Base-by-base conservation (phyloP, 2,888 invertebrate species). In the Leptodirus hochenwartii region DNA sequence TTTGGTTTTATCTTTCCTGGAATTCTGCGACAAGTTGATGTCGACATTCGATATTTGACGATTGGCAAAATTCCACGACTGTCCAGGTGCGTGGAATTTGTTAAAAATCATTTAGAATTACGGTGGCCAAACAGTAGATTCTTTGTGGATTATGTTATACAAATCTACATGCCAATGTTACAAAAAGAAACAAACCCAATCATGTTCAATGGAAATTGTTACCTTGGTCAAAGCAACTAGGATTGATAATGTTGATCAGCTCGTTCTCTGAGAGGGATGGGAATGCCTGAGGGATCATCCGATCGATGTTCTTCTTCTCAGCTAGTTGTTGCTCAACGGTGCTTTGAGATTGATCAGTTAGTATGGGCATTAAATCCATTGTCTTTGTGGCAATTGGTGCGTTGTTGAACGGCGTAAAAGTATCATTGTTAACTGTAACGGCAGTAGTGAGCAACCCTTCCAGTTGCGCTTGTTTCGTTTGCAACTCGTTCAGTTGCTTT, bases 211-310 rank as follows among this genome's bases (percentile, higher is more conserved):
- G 38, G 32, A 39, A 41, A 38, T 37, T 44, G 42, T 54, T 63
- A 75, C 74, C 69, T 64, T 74, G 77, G 58, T 84, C 85, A 54
- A 87, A 85, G 53, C 81, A 80, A 62, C 76, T 79, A 29, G 85
- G 80, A 61, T 85, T 84, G 42, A 87, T 85, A 57, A 82, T 81
- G 52, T 77, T 82, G 42, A 87, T 68, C 42, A 87, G 64, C 58
- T 87, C 85, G 54, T 77, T 78, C 53, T 85, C 85, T 38, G 80
- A 80, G 74, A 87, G 80, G 44, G 76, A 71, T 6, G 79, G 76
- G 41, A 85, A 64, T 26, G 78, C 70, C 47, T 76, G 75, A 30
- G 62, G 76, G 56, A 67, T 66, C 62, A 69, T 69, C 22, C 42
- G 56, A 47, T 47, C 64, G 46, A 59, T 55, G 26, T 45, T 49